Evolutionary conservation across 2,797 vertebrate genomes (phyloP).

Genomic region (Helarctos malayanus): DNA sequence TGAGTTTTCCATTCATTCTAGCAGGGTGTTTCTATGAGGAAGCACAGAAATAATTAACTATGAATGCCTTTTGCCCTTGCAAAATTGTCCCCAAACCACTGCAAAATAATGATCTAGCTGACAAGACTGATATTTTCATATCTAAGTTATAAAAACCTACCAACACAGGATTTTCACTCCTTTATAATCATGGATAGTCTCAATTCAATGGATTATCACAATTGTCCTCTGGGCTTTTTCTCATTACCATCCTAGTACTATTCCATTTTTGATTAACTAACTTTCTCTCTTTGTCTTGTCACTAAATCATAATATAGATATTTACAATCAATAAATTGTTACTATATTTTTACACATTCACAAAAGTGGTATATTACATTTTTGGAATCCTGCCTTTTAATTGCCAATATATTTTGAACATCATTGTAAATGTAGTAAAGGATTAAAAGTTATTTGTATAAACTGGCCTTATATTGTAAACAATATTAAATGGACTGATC

Average conservation of each 20-base stretch:
- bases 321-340: slow-evolving; percentile 33
- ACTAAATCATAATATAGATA: slow-evolving; percentile 17
- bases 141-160: neutral
- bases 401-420: slow-evolving; percentile 13
- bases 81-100: neutral
- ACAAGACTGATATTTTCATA: slow-evolving; percentile 21
- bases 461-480: neutral
- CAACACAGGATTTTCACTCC: neutral
- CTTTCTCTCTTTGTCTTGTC: neutral
- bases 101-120: neutral
- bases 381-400: slow-evolving; percentile 11
- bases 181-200: slow-evolving; percentile 1
- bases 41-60: neutral
- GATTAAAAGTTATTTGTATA: neutral
- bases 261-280: neutral
- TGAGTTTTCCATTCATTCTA: slow-evolving; percentile 5
- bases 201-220: neutral
- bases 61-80: neutral
- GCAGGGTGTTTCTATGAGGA: neutral
- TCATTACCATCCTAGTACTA: neutral
- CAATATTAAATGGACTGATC: neutral
- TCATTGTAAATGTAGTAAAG: neutral
- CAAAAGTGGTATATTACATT: neutral
- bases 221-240: neutral
- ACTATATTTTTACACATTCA: neutral